Evolutionary conservation across 1,140 invertebrate genomes (phyloP).

Genomic region (Penaeus indicus): DNA sequence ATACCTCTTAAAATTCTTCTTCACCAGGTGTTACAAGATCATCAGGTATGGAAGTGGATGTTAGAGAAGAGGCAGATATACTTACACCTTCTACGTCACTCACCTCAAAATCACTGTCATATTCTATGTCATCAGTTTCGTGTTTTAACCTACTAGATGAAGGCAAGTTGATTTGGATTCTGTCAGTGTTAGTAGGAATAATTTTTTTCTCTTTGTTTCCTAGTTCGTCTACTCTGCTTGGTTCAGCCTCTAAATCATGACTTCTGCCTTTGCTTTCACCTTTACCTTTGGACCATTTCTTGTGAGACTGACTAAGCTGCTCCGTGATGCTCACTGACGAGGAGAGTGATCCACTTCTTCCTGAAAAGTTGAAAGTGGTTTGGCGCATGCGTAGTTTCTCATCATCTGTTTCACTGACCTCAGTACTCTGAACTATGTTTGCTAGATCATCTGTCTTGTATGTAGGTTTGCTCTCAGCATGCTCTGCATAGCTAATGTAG

Average conservation of each 20-base stretch:
- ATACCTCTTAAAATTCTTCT: constrained; percentile 42
- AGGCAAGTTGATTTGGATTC: too few species aligned
- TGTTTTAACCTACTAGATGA: neutral
- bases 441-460: neutral
- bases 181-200: neutral
- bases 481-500: neutral
- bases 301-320: constrained; percentile 50
- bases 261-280: neutral
- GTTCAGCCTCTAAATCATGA: neutral
- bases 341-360: constrained; percentile 3
- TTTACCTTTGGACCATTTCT: constrained; percentile 27
- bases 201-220: neutral
- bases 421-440: neutral
- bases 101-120: constrained; percentile 48
- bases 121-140: neutral
- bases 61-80: constrained; percentile 35
- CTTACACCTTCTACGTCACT: constrained; percentile 42
- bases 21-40: constrained; percentile 46
- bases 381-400: constrained; percentile 39
- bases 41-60: constrained; percentile 43
- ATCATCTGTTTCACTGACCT: constrained; percentile 50
- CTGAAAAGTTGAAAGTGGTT: neutral
- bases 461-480: neutral
- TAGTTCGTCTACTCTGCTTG: neutral
- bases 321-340: constrained; percentile 49